phyloP scores from a whole-genome alignment of 2,888 invertebrate genomes.

The Galerucella nymphaeae region DNA sequence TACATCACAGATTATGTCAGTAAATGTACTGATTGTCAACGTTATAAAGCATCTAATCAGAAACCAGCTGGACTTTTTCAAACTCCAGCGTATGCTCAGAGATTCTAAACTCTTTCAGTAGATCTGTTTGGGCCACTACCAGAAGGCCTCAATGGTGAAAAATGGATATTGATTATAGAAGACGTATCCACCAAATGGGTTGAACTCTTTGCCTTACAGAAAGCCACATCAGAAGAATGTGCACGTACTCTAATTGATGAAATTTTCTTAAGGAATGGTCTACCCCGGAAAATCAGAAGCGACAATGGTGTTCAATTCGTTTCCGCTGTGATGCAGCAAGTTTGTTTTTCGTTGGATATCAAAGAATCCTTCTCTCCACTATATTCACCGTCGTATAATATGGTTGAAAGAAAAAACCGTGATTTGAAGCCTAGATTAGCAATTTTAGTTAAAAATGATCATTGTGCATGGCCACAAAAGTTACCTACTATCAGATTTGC shows the following conservation, averaged over 20 bases:
- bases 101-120: slow-evolving; percentile 43
- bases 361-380: slow-evolving; percentile 33
- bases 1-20: slow-evolving; percentile 38
- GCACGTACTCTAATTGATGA: slow-evolving; percentile 48
- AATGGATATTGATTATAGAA: slow-evolving; percentile 45
- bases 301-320: slow-evolving; percentile 59
- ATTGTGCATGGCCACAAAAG: slow-evolving; percentile 54
- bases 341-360: slow-evolving; percentile 43
- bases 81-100: slow-evolving; percentile 36
- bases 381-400: slow-evolving; percentile 47
- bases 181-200: slow-evolving; percentile 51
- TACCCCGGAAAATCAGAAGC: slow-evolving; percentile 54
- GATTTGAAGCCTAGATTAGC: slow-evolving; percentile 56
- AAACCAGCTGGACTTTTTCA: slow-evolving; percentile 41
- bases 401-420: slow-evolving; percentile 50
- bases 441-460: slow-evolving; percentile 52
- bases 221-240: slow-evolving; percentile 50
- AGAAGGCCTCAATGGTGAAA: not conserved
- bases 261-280: slow-evolving; percentile 55
- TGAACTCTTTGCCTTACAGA: slow-evolving; percentile 42
- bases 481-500: slow-evolving; percentile 43
- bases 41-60: slow-evolving; percentile 39
- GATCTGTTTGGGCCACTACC: slow-evolving; percentile 48
- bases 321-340: slow-evolving; percentile 54
- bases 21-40: slow-evolving; percentile 37